Evolutionary conservation across 2,888 invertebrate genomes (phyloP), one percentile per base, ranked within the genome.

Genomic region (Eupsilia transversa): DNA sequence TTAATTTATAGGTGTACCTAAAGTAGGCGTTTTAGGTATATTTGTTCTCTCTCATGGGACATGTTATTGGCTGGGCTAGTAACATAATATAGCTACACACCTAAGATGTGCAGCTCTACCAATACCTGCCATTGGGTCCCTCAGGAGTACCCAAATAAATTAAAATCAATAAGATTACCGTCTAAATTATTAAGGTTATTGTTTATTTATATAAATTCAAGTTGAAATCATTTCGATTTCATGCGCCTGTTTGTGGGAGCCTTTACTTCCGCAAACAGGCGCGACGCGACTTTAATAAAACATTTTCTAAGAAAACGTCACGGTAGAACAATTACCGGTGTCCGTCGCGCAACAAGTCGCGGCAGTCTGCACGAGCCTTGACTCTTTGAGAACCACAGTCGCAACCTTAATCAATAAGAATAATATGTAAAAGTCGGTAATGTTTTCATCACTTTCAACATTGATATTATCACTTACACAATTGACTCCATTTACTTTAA

Each of bases 381-480:
- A 59, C 38, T 41, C 14, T 30, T 30, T 6, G 5, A n/a, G 6
- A 41, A 56, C 9, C 5, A 0, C 35, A 20, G 4, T 38, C 12
- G 14, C 3, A 2, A 5, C 38, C 3, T 20, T 33, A 5, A 7
- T 54, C n/a, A 20, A 20, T 1, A 27, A 20, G 1, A 41, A 41
- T 14, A 41, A 41, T 20, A 38, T 27, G 38, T 9, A 38, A 30
- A 35, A 33, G 4, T 60, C 23, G 17, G 27, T 46, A 38, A 2
- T 41, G 10, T 17, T n/a, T 33, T 7, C 3, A 54, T 17, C 2
- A 67, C 1, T 35, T 52, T 17, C 27, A 27, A 23, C 3, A 54
- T 30, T 35, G 1, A 35, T 6, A 14, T 17, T 38, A 60, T 0
- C 20, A 72, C 61, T 77, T 66, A 77, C 72, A 49, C 27, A 35